These are phyloP conservation scores for Prenolepis imparis DNA, from an alignment of 2,888 invertebrate genomes.

Conservation along the genomic window DNA sequence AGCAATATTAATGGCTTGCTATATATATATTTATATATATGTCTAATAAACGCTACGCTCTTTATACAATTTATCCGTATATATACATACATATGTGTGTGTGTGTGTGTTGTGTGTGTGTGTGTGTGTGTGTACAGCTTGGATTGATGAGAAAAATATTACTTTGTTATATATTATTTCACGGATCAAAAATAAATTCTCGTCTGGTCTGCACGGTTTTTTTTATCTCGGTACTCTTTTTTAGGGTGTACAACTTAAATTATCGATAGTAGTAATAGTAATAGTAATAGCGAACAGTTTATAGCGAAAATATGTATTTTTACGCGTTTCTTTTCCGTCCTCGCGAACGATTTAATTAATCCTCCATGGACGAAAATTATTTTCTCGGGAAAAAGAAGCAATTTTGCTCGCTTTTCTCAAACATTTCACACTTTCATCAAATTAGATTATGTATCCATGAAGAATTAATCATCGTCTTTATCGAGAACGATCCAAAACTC, in stretches of 20 bases:
- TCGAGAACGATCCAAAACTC: not conserved
- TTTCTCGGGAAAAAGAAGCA: not conserved
- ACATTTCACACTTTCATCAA: not conserved
- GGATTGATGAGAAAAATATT: conserved; percentile 75
- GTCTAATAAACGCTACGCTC: conserved; percentile 29
- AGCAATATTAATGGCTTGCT: conserved; percentile 25
- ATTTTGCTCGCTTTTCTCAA: not conserved
- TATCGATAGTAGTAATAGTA: conserved; percentile 59
- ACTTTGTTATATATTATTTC: conserved; percentile 66
- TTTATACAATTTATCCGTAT: conserved; percentile 35
- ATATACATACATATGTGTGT: not conserved
- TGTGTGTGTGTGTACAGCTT: not conserved
- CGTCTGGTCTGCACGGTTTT: conserved; percentile 59
- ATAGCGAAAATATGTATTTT: conserved; percentile 79
- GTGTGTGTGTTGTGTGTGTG: not conserved
- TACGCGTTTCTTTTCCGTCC: conserved; percentile 41
- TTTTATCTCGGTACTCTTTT: conserved; percentile 22
- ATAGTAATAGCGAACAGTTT: conserved; percentile 58
- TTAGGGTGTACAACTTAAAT: conserved; percentile 66
- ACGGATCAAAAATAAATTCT: conserved; percentile 79
- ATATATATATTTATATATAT: conserved; percentile 19
- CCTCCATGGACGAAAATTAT: conserved; percentile 10
- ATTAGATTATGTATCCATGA: not conserved
- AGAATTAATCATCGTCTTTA: conserved; percentile 32
- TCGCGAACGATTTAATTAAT: not conserved